Evolutionary conservation across 2,888 invertebrate genomes (phyloP), one percentile per base, ranked within the genome.

Genomic region (Ferrisia virgata): DNA sequence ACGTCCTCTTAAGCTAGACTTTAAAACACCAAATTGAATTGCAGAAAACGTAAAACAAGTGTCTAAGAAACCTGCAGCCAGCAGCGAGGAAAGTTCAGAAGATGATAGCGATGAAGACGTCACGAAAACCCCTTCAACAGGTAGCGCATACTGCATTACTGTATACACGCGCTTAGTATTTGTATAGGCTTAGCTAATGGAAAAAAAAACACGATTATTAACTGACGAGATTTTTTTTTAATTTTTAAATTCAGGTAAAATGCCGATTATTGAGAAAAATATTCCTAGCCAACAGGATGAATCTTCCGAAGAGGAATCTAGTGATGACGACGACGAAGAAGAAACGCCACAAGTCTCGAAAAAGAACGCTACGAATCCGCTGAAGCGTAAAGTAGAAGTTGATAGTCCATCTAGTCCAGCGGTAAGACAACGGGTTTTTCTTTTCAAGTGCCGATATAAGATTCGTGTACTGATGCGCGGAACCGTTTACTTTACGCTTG

Each of bases 231-330:
- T n/a, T n/a, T n/a, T n/a, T n/a, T n/a, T n/a, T n/a, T n/a, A n/a
- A n/a, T 28, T 22, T 28, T 9, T 2, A 1, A 25, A 64, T 15
- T 82, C 81, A 53, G 82, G 69, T 9, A 80, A 40, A 25, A 80
- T 69, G 72, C 79, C 85, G 15, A 15, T 78, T n/a, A 6, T 43
- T 5, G 25, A 25, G 18, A 80, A 80, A 36, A 6, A 22, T 33
- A 69, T 69, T 9, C 39, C 36, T 1, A 79, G 83, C 83, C 18
- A 78, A 6, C 33, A 40, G 47, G n/a, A n/a, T n/a, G 84, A 80
- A 39, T 82, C 69, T 9, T 78, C 69, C n/a, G 82, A 85, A 47
- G 86, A 86, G 28, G 85, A 85, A 11, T 85, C 85, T 22, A 85
- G 85, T n/a, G 31, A 36, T 1, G 53, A 53, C 53, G 53, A 53